A percentile compares a stretch with the other conserved stretches of the same genome.
These are phyloP conservation scores for Neria commutata DNA, from an alignment of 2,888 invertebrate species.

Conservation along the genomic window DNA sequence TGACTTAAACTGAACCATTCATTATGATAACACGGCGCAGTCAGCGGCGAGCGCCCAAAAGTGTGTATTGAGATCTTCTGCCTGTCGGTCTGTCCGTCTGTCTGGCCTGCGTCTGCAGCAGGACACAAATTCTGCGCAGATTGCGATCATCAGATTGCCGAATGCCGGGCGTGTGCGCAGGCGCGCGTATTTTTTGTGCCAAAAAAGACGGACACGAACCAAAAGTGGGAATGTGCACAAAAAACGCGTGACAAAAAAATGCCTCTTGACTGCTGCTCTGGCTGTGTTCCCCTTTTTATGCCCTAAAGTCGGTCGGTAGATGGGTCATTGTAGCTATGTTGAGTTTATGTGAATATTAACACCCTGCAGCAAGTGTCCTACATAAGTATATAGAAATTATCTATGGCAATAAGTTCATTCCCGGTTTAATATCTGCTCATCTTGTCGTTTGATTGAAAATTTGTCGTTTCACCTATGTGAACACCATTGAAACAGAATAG, in stretches of 20 bases:
- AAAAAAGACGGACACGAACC: conserved; percentile 11
- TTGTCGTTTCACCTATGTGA: no score
- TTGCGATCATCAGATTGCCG: conserved; percentile 52
- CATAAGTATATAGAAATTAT: no score
- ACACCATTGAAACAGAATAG: no score
- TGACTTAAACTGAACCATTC: conserved; percentile 59
- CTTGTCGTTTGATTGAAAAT: no score
- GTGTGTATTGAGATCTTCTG: conserved; percentile 4
- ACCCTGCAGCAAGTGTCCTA: no score
- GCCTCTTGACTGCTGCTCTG: conserved; percentile 42
- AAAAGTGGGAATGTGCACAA: neutral
- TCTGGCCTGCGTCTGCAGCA: conserved; percentile 39
- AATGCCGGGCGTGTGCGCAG: conserved; percentile 52
- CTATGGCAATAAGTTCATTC: no score
- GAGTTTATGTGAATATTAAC: no score
- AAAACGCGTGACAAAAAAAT: conserved; percentile 56
- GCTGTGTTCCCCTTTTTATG: conserved; percentile 9
- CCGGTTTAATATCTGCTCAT: no score
- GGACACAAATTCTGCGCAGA: conserved; percentile 52
- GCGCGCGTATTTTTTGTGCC: conserved; percentile 35
- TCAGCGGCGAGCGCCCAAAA: conserved; percentile 24
- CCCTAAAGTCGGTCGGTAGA: no score
- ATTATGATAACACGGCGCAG: conserved; percentile 58
- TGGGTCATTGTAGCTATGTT: no score
- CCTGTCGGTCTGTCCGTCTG: conserved; percentile 1